phyloP scores from a whole-genome alignment of 1,140 invertebrate genomes.

The Macrocentrus cingulum region DNA sequence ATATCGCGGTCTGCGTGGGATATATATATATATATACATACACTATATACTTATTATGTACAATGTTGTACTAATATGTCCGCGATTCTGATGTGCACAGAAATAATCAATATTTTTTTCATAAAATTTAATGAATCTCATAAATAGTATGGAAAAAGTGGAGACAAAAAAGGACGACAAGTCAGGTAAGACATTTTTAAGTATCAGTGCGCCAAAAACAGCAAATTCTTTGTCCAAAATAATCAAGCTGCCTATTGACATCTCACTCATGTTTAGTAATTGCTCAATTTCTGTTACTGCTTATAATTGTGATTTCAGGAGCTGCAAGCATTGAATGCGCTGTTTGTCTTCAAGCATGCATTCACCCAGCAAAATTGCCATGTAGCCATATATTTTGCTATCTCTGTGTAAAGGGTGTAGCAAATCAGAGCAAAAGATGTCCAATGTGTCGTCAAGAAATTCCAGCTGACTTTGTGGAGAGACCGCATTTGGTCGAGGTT shows the following conservation, averaged over 20 bases:
- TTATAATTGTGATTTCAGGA: slow-evolving; percentile 23
- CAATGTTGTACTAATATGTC: no score
- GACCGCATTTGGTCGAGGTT: slow-evolving; percentile 75
- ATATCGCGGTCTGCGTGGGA: no score
- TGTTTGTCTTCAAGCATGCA: slow-evolving; percentile 85
- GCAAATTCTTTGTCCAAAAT: background rate
- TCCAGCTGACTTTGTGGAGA: slow-evolving; percentile 79
- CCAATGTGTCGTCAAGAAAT: slow-evolving; percentile 85
- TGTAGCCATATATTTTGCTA: slow-evolving; percentile 97
- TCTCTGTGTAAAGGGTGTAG: slow-evolving; percentile 92
- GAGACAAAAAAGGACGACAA: slow-evolving; percentile 13
- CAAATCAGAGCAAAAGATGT: slow-evolving; percentile 81
- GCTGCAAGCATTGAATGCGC: slow-evolving; percentile 74
- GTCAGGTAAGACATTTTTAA: slow-evolving; percentile 10
- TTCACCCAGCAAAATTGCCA: slow-evolving; percentile 85
- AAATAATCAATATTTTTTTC: no score
- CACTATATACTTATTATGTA: no score
- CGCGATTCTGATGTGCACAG: no score
- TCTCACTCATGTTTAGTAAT: no score
- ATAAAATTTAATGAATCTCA: no score
- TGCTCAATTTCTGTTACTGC: no score
- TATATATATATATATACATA: no score
- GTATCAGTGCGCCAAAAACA: background rate
- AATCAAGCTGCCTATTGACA: background rate
- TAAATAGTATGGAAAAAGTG: background rate